Evolutionary conservation across 2,888 invertebrate species (phyloP), one percentile per base, ranked within the genome.

Genomic region (Syrista parreyssii): DNA sequence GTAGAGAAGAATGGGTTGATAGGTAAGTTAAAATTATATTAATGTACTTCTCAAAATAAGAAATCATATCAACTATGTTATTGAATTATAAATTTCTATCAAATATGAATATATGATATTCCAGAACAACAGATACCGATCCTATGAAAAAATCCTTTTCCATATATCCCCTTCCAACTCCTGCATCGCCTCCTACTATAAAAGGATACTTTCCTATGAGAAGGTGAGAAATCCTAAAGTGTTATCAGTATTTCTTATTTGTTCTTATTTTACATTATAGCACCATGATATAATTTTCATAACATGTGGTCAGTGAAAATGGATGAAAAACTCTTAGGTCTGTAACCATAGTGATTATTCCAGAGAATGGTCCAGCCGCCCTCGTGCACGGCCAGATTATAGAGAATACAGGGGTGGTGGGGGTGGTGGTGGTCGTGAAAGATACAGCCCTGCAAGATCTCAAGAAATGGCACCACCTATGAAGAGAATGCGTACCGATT

Each of bases 1-100:
- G 96, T 78, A 95, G 97, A 88, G 93, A 96, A 88, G 97, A 97
- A 79, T 97, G 97, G 97, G 92, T 95, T 4, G 97, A 97, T 86
- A 94, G 95, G 94, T 94, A 92, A 79, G 75, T 32, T 11, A 11
- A 71, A 71, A 30, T 71, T 31, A 30, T 33, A 4, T 32, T 11
- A 31, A 71, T 71, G 30, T 3, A 15, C 33, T 71, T 71, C 12
- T 71, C 30, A 31, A 30, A 71, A 71, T 23, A 55, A 23, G 15
- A 55, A 55, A 23, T 0, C 23, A 23, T 23, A 9, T 55, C 55
- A 15, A 15, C 15, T 40, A 40, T 6, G 15, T 40, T 55, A 55
- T 23, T 55, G 23, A 9, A 23, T 55, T 55, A 55, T 55, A 55
- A 9, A 23, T 9, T 55, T 55, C 55, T 55, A 55, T 55, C 55